Evolutionary conservation across 2,888 invertebrate genomes (phyloP), one percentile per base, ranked within the genome.

Genomic region (Acronicta leporina): DNA sequence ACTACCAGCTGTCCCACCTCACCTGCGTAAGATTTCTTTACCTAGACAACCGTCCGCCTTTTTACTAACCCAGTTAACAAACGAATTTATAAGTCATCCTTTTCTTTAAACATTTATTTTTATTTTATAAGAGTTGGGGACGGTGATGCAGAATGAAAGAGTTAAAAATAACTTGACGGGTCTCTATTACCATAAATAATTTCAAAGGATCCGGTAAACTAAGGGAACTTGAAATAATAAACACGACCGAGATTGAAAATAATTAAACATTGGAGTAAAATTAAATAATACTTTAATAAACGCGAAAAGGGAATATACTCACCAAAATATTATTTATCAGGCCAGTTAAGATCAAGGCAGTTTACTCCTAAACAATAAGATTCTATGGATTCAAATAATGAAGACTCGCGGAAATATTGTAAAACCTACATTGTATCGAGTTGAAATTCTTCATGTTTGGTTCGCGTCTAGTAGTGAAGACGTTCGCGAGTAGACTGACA

Each of bases 401-500:
- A 65, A 50, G 27, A 57, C 61, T 41, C 41, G 59, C 57, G 50
- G 41, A 52, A 50, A 10, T 54, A 20, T 8, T 58, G 54, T 55
- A 47, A 69, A 84, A 13, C 86, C 73, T 87, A 90, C 88, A 87
- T 89, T 73, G 60, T 82, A 77, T 71, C 71, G 73, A 71, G 58
- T 80, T 62, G 47, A 57, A 75, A 48, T 69, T 67, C 45, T 64
- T 60, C 20, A 43, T 47, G 64, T 54, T 62, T 42, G 65, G 49
- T 69, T 74, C 68, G 82, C 88, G 92, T 85, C 85, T 84, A 84
- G 77, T 80, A 75, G 61, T 76, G 65, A 70, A 79, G 86, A 84
- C 81, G 82, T 70, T 77, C 86, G 86, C 89, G 87, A 80, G 80
- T 84, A 79, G 85, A 94, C 92, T 94, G 92, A 80, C 87, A 83